phyloP scores from a whole-genome alignment of 2,113 vertebrate species.

The Lophochroa leadbeateri region DNA sequence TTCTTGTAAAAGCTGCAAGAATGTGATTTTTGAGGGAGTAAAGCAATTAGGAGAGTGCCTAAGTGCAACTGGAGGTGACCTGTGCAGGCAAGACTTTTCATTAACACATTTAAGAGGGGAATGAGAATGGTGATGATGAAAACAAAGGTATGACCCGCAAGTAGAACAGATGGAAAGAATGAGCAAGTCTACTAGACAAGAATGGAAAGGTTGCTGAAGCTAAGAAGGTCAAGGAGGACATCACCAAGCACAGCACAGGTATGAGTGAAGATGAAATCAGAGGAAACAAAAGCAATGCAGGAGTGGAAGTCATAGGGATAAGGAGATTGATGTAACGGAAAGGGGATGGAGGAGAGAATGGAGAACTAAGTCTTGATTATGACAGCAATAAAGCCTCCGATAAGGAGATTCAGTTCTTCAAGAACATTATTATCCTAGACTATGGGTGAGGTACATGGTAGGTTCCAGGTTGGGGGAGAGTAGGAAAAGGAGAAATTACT shows the following conservation, averaged over 20 bases:
- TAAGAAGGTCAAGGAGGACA: neutral
- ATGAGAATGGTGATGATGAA: slow-evolving; percentile 18
- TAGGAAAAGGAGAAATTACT: neutral
- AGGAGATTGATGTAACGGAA: neutral
- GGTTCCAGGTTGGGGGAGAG: neutral
- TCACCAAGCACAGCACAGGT: neutral
- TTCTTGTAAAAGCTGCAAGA: neutral
- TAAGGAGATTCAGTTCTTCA: neutral
- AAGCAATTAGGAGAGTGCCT: slow-evolving; percentile 44
- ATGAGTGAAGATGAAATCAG: neutral
- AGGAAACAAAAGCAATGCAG: neutral
- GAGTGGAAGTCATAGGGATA: neutral
- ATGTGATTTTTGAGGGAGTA: neutral
- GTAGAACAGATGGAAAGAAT: neutral
- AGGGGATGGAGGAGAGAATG: neutral
- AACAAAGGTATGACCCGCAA: neutral
- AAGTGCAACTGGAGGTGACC: neutral
- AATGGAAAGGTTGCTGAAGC: neutral
- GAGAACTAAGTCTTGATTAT: neutral
- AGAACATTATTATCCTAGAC: neutral
- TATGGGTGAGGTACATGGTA: neutral
- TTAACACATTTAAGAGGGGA: slow-evolving; percentile 23
- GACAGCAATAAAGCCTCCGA: neutral
- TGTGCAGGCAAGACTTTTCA: neutral
- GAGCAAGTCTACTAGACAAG: neutral